These are phyloP conservation scores for Drosophila gunungcola DNA, from an alignment of 1,140 invertebrate species.

Conservation along the genomic window DNA sequence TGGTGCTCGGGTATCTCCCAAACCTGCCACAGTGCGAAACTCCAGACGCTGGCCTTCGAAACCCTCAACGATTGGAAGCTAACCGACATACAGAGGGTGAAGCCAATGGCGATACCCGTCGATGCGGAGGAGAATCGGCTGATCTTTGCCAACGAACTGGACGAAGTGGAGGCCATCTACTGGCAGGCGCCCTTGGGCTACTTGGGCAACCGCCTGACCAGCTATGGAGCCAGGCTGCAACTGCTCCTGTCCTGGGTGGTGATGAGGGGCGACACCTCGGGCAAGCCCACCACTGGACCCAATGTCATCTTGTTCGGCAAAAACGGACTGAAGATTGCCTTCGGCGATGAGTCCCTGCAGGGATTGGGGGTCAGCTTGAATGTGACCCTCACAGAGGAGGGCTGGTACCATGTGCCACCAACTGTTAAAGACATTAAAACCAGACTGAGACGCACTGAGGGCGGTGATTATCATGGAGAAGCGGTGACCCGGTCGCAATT, in stretches of 20 bases:
- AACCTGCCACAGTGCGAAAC: conserved; percentile 88
- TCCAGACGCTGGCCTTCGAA: conserved; percentile 87
- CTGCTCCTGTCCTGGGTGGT: conserved; percentile 94
- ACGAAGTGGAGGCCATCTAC: conserved; percentile 91
- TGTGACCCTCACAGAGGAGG: conserved; percentile 88
- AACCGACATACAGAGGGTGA: conserved; percentile 87
- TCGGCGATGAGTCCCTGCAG: conserved; percentile 86
- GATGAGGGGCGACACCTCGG: conserved; percentile 94
- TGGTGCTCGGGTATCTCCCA: conserved; percentile 95
- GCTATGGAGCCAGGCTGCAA: conserved; percentile 91
- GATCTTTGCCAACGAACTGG: conserved; percentile 88
- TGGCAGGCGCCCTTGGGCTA: conserved; percentile 94
- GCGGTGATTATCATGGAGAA: conserved; percentile 86
- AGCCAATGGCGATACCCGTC: conserved; percentile 85
- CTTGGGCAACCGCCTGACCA: conserved; percentile 90
- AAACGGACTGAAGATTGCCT: conserved; percentile 90
- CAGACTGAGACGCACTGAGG: conserved; percentile 86
- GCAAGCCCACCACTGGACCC: conserved; percentile 92
- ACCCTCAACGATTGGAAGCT: conserved; percentile 88
- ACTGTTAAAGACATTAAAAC: conserved; percentile 87
- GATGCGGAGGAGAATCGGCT: conserved; percentile 87
- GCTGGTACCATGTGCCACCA: conserved; percentile 90
- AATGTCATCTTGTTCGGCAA: conserved; percentile 93
- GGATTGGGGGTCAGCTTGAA: conserved; percentile 86
- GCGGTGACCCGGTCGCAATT: conserved; percentile 91